phyloP scores from a whole-genome alignment of 2,888 invertebrate genomes.

The Callyntrura guangdongensis region DNA sequence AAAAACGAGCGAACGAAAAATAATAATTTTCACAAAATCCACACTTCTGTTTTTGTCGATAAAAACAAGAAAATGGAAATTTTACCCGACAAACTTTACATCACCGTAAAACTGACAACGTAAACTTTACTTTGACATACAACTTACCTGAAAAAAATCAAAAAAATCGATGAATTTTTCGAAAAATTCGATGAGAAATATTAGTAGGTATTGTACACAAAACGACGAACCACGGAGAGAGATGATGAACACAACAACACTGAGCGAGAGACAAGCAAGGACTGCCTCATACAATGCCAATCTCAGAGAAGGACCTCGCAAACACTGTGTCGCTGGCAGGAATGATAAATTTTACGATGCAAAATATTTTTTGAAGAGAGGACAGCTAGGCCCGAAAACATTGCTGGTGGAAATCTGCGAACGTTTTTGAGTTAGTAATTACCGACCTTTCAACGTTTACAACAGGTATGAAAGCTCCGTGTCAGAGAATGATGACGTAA shows the following conservation, averaged over 20 bases:
- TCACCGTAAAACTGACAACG: neutral
- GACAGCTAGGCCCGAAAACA: neutral
- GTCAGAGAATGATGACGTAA: conserved; percentile 65
- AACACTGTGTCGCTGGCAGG: too few relatives aligned
- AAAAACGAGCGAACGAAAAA: conserved; percentile 33
- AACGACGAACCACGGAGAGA: neutral
- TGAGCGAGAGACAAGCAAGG: conserved; percentile 58
- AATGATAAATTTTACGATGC: too few relatives aligned
- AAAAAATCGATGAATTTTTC: conserved; percentile 57
- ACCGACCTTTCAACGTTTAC: too few relatives aligned
- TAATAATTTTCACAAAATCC: conserved; percentile 15
- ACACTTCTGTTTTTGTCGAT: conserved; percentile 1
- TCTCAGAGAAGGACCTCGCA: conserved; percentile 43
- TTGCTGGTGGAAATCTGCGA: neutral
- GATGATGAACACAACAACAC: conserved; percentile 66
- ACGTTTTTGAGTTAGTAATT: neutral
- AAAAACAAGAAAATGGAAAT: conserved; percentile 4
- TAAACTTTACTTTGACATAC: conserved; percentile 23
- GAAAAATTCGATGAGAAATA: conserved; percentile 57
- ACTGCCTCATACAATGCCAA: conserved; percentile 61
- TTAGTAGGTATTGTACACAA: conserved; percentile 23
- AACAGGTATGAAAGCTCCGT: conserved; percentile 29
- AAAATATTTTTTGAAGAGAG: neutral
- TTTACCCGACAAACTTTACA: conserved; percentile 8
- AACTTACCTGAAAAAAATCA: conserved; percentile 61